Conservation (phyloP, 2,113 vertebrate genomes). For the Paratilapia polleni region DNA sequence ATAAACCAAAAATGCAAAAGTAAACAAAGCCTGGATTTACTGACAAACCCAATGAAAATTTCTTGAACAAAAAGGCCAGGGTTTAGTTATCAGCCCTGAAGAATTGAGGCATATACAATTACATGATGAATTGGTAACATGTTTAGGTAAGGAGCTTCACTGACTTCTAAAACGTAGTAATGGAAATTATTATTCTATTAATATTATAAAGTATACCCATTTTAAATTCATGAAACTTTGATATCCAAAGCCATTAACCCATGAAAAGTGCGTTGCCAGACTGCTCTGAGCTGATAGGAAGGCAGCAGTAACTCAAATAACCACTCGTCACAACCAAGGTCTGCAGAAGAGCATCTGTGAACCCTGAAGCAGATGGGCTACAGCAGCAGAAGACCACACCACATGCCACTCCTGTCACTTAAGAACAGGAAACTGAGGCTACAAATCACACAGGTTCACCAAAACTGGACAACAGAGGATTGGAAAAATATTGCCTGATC, state of each 20-base stretch:
- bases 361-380: no score
- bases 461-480: background rate
- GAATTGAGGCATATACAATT: background rate
- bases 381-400: background rate
- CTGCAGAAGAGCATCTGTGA: background rate
- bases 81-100: background rate
- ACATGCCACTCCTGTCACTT: accelerated
- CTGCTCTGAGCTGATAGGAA: background rate
- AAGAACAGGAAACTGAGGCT: background rate
- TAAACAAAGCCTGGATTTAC: background rate
- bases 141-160: background rate
- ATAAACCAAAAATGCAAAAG: background rate
- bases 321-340: background rate
- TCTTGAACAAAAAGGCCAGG: background rate
- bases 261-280: background rate
- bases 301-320: background rate
- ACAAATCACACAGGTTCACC: background rate
- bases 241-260: background rate
- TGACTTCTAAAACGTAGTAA: background rate
- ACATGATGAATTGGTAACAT: background rate
- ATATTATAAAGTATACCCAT: background rate
- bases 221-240: background rate
- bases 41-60: background rate
- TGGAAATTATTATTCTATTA: background rate
- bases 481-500: background rate